These are phyloP conservation scores for Drosophila tanythrix DNA, from an alignment of 2,888 invertebrate genomes.

Conservation along the genomic window DNA sequence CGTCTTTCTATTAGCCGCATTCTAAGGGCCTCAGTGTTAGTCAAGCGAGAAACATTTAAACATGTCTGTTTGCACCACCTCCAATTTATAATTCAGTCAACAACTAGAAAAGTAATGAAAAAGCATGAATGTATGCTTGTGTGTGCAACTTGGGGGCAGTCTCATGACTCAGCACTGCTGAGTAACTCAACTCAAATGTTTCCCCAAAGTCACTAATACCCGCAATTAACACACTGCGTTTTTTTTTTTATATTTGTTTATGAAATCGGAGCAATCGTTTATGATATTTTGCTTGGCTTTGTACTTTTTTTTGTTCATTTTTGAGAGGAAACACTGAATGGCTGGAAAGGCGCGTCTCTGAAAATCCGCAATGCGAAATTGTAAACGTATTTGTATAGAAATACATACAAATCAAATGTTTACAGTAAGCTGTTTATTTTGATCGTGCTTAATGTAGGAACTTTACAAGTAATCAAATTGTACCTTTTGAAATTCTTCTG, in stretches of 20 bases:
- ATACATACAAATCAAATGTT: conserved; percentile 15
- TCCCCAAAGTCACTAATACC: conserved; percentile 42
- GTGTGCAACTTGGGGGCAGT: conserved; percentile 43
- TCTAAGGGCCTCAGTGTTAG: conserved; percentile 51
- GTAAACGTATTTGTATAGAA: conserved; percentile 36
- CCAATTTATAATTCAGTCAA: conserved; percentile 42
- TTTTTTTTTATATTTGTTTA: conserved; percentile 61
- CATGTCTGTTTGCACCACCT: conserved; percentile 30
- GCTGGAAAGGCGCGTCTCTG: conserved; percentile 33
- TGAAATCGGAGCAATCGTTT: conserved; percentile 66
- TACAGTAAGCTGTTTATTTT: conserved; percentile 32
- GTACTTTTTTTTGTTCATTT: conserved; percentile 14
- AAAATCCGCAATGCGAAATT: conserved; percentile 34
- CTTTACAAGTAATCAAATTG: not conserved
- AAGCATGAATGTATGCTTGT: conserved; percentile 10
- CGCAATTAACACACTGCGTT: conserved; percentile 61
- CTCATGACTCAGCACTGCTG: conserved; percentile 63
- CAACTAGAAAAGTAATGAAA: conserved; percentile 5
- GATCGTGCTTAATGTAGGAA: conserved; percentile 19
- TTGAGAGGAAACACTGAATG: conserved; percentile 42
- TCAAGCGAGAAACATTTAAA: conserved; percentile 35
- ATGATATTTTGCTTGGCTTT: conserved; percentile 57
- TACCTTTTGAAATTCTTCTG: not conserved
- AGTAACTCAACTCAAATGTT: conserved; percentile 35
- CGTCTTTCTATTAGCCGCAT: conserved; percentile 19